These are phyloP conservation scores for Tanytarsus gracilentus DNA, from an alignment of 2,888 invertebrate species.

Conservation along the genomic window DNA sequence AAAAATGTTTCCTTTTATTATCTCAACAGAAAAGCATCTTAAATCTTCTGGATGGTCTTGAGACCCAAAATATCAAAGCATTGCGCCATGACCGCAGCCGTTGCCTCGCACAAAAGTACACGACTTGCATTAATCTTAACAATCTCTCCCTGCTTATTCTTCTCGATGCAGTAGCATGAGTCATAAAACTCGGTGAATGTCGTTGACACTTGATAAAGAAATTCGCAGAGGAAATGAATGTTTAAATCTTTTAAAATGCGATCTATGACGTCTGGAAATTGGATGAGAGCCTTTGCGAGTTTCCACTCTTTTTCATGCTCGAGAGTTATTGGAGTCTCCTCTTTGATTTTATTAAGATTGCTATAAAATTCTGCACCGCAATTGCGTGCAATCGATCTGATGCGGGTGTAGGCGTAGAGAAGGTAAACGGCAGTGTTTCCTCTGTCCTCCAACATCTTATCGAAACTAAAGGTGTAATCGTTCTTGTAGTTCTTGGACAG, in stretches of 20 bases:
- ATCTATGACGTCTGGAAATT: constrained; percentile 78
- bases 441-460: constrained; percentile 97
- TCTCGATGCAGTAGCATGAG: constrained; percentile 93
- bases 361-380: constrained; percentile 49
- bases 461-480: constrained; percentile 97
- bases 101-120: constrained; percentile 84
- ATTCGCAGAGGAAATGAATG: constrained; percentile 87
- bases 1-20: too few relatives aligned
- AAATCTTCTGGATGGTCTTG: constrained; percentile 88
- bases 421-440: constrained; percentile 99
- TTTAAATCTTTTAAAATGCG: constrained; percentile 74
- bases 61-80: constrained; percentile 88
- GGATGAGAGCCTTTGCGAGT: constrained; percentile 74
- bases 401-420: constrained; percentile 88
- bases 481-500: constrained; percentile 84
- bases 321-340: constrained; percentile 54
- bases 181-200: constrained; percentile 96
- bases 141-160: constrained; percentile 71
- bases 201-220: constrained; percentile 87
- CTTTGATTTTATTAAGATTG: constrained; percentile 52
- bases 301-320: constrained; percentile 92
- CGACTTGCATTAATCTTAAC: constrained; percentile 76
- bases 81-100: constrained; percentile 75
- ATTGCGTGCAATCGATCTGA: constrained; percentile 78
- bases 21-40: constrained; percentile 39